phyloP scores from a whole-genome alignment of 2,888 invertebrate species.

The Exocentrus adspersus region DNA sequence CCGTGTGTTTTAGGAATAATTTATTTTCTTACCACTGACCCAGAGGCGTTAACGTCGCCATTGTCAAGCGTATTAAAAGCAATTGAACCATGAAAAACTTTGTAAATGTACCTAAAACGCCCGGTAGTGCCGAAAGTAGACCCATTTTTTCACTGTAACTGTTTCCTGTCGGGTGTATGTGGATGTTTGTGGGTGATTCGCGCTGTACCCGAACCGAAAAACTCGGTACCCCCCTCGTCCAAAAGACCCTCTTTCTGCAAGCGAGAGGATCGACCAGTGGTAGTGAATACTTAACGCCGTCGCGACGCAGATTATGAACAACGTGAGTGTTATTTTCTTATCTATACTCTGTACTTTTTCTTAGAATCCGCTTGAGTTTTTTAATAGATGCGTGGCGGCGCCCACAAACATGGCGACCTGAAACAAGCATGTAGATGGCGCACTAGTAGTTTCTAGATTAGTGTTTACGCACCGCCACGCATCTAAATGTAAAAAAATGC shows the following conservation, averaged over 20 bases:
- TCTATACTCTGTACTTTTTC: conserved; percentile 9
- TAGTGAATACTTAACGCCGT: conserved; percentile 58
- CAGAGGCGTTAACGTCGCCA: too few relatives aligned
- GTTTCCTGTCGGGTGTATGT: conserved; percentile 46
- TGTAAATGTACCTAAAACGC: neutral
- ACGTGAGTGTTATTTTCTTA: conserved; percentile 45
- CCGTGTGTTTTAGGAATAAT: conserved; percentile 15
- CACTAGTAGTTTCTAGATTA: too few relatives aligned
- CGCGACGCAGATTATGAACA: conserved; percentile 56
- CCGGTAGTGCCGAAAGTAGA: conserved; percentile 9
- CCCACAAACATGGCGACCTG: too few relatives aligned
- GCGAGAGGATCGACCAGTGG: conserved; percentile 59
- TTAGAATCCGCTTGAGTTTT: too few relatives aligned
- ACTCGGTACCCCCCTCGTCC: conserved; percentile 30
- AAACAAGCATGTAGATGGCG: too few relatives aligned
- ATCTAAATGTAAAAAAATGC: too few relatives aligned
- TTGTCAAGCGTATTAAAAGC: too few relatives aligned
- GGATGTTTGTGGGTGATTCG: conserved; percentile 36
- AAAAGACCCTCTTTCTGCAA: conserved; percentile 59
- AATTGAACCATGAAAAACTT: too few relatives aligned
- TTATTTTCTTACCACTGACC: too few relatives aligned
- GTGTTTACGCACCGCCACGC: too few relatives aligned
- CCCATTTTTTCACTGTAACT: conserved; percentile 30
- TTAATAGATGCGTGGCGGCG: too few relatives aligned
- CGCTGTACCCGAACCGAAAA: conserved; percentile 15